These are phyloP conservation scores for Torymus aiolomorphi DNA, from an alignment of 2,888 invertebrate species.

Conservation along the genomic window DNA sequence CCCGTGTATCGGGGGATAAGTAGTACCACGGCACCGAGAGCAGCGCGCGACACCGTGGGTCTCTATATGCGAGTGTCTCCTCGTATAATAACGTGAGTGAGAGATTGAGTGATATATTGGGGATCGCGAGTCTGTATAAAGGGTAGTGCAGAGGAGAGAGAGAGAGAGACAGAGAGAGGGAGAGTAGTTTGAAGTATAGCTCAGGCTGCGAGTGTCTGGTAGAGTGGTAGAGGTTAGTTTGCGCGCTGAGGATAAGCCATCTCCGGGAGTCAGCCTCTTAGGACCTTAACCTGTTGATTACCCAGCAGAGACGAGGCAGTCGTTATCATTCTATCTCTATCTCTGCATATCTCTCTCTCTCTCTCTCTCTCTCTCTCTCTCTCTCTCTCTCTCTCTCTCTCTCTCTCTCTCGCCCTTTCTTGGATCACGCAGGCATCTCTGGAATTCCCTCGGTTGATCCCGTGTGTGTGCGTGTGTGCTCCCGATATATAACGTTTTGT, in stretches of 20 bases:
- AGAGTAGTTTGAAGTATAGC: no score
- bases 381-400: slow-evolving; percentile 8
- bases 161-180: no score
- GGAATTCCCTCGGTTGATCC: not conserved
- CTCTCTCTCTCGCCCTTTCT: slow-evolving; percentile 1
- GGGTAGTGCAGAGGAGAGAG: no score
- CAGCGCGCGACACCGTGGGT: not conserved
- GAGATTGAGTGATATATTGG: no score
- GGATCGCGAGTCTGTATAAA: no score
- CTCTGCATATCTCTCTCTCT: not conserved
- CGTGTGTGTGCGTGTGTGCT: not conserved
- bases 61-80: not conserved
- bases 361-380: slow-evolving; percentile 28
- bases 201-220: no score
- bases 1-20: not conserved
- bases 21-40: no score
- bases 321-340: no score
- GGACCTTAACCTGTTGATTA: no score
- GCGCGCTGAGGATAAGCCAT: slow-evolving; percentile 1
- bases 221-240: not conserved
- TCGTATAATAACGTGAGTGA: no score
- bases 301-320: no score
- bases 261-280: not conserved
- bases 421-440: not conserved
- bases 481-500: not conserved